Evolutionary conservation across 2,888 invertebrate species (phyloP).

Genomic region (Maniola hyperantus): DNA sequence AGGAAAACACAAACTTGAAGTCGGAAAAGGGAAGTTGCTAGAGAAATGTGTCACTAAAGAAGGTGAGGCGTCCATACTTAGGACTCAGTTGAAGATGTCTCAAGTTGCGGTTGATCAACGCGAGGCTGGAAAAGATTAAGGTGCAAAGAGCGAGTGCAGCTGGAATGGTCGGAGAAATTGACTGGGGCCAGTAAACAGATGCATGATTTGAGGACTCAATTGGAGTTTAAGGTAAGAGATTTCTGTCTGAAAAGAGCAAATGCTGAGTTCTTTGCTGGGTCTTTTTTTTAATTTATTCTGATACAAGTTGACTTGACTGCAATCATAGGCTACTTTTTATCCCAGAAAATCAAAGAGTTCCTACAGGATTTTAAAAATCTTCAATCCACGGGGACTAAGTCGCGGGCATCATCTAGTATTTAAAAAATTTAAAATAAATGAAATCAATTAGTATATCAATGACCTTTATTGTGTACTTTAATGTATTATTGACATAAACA

Average conservation of each 20-base stretch:
- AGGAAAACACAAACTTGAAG: slow-evolving; percentile 70
- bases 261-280: not conserved
- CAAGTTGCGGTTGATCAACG: slow-evolving; percentile 71
- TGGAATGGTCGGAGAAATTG: slow-evolving; percentile 79
- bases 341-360: too few relatives aligned
- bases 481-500: not conserved
- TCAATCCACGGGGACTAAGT: too few relatives aligned
- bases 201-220: slow-evolving; percentile 72
- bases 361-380: too few relatives aligned
- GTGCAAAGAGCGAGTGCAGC: slow-evolving; percentile 72
- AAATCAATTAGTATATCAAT: too few relatives aligned
- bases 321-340: too few relatives aligned
- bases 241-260: too few relatives aligned
- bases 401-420: too few relatives aligned
- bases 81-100: slow-evolving; percentile 77
- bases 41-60: slow-evolving; percentile 81
- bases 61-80: slow-evolving; percentile 81
- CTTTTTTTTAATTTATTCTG: too few relatives aligned
- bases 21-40: slow-evolving; percentile 71
- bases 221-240: slow-evolving; percentile 80
- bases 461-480: too few relatives aligned
- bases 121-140: slow-evolving; percentile 68
- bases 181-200: slow-evolving; percentile 64
- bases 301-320: too few relatives aligned
- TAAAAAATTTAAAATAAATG: too few relatives aligned